phyloP scores from a whole-genome alignment of 1,140 invertebrate genomes.

The Trissolcus basalis region DNA sequence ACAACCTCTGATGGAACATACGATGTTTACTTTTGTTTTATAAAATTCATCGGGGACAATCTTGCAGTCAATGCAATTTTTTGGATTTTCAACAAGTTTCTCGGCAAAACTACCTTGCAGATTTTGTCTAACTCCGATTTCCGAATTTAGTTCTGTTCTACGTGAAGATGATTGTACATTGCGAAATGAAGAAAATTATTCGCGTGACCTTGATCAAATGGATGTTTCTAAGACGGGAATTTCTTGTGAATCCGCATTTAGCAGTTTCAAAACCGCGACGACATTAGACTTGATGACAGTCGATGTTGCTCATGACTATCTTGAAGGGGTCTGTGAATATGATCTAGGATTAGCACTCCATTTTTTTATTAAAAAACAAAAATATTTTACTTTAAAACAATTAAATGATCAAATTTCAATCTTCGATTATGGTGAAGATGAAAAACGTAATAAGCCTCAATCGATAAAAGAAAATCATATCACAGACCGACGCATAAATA shows the following conservation, averaged over 20 bases:
- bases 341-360: not conserved
- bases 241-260: constrained; percentile 1
- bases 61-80: constrained; percentile 14
- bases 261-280: constrained; percentile 8
- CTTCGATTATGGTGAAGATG: constrained; percentile 18
- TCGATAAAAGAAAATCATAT: constrained; percentile 9
- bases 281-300: constrained; percentile 15
- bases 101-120: not conserved
- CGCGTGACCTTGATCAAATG: constrained; percentile 13
- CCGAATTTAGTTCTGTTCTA: not conserved
- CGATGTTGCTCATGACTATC: not conserved
- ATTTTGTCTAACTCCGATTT: constrained; percentile 1
- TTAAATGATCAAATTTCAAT: constrained; percentile 3
- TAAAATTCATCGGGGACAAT: constrained; percentile 17
- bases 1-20: not conserved
- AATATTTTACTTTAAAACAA: not conserved
- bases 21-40: constrained; percentile 10
- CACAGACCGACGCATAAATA: constrained; percentile 14
- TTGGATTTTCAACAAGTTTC: constrained; percentile 5
- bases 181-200: constrained; percentile 19
- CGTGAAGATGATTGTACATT: constrained; percentile 13
- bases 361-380: not conserved
- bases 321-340: not conserved
- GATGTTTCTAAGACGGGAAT: constrained; percentile 16
- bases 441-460: constrained; percentile 18